Percentiles rank a stretch among this genome's conserved stretches.
Conservation (phyloP, 1,140 invertebrate genomes). For the Neodiprion fabricii region DNA sequence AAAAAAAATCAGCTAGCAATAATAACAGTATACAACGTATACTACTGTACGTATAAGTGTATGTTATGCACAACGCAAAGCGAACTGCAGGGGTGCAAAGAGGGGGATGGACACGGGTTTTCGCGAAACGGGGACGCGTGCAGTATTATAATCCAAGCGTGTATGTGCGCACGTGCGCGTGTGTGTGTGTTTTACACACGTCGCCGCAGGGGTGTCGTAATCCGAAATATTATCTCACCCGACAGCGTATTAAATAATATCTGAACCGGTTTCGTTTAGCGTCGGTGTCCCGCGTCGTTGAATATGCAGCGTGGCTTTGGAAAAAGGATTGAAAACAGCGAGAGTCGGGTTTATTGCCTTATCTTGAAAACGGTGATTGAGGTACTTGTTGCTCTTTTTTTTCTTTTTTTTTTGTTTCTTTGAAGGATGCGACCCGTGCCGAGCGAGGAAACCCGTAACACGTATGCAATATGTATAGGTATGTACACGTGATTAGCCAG, state of each 20-base stretch:
- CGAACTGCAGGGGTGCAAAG: too few relatives aligned
- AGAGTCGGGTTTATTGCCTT: background rate
- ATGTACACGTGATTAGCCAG: too few relatives aligned
- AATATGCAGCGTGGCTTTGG: background rate
- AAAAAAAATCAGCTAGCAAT: background rate
- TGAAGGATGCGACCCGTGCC: background rate
- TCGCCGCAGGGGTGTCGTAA: conserved; percentile 4
- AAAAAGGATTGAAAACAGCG: background rate
- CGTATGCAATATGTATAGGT: too few relatives aligned
- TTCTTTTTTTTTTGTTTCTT: background rate
- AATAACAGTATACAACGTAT: too few relatives aligned
- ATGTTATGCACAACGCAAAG: too few relatives aligned
- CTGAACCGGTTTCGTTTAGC: conserved; percentile 1
- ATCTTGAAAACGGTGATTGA: conserved; percentile 2
- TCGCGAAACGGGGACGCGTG: too few relatives aligned
- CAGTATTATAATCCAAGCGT: too few relatives aligned
- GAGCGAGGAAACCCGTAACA: too few relatives aligned
- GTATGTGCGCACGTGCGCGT: background rate
- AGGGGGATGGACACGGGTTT: too few relatives aligned
- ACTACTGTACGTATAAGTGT: too few relatives aligned
- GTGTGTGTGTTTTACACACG: background rate
- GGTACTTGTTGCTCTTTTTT: background rate
- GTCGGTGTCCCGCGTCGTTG: background rate
- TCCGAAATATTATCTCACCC: conserved; percentile 7
- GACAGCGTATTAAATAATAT: conserved; percentile 7